Conservation (phyloP, 2,888 invertebrate species). For the Chrysopilus asiliformis region DNA sequence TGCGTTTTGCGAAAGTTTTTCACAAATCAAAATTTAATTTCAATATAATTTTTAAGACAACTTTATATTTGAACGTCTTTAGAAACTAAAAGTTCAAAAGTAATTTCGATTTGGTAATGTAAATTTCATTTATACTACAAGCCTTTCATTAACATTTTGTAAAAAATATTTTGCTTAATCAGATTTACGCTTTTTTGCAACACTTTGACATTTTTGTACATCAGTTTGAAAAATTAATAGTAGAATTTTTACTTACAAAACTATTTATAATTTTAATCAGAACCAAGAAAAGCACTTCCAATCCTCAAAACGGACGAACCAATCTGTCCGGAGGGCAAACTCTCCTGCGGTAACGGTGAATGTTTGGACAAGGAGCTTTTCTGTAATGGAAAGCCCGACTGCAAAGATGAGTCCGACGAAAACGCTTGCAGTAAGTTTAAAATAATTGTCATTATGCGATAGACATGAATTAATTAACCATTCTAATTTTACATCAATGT, state of each 20-base stretch:
- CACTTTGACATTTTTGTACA: conserved; percentile 11
- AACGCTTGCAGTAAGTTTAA: conserved; percentile 81
- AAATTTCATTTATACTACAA: too few relatives aligned
- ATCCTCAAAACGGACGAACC: conserved; percentile 88
- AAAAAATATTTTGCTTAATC: too few relatives aligned
- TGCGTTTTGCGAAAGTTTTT: too few relatives aligned
- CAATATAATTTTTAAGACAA: too few relatives aligned
- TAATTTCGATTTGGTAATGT: too few relatives aligned
- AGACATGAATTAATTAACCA: neutral
- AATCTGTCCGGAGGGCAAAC: conserved; percentile 76
- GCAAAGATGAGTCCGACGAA: conserved; percentile 89
- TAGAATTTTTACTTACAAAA: too few relatives aligned
- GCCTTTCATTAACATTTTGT: too few relatives aligned
- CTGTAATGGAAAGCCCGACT: conserved; percentile 86
- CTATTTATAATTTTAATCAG: too few relatives aligned
- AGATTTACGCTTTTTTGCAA: conserved; percentile 11
- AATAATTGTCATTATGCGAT: neutral
- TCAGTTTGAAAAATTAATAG: too few relatives aligned
- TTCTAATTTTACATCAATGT: conserved; percentile 22
- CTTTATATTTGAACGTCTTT: too few relatives aligned
- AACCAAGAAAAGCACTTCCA: conserved; percentile 78
- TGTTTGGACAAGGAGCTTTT: conserved; percentile 84
- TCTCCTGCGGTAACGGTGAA: conserved; percentile 84
- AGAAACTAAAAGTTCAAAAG: too few relatives aligned
- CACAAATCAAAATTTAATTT: too few relatives aligned